Evolutionary conservation across 1,140 invertebrate genomes (phyloP), one percentile per base, ranked within the genome.

Genomic region (Contarinia nasturtii): DNA sequence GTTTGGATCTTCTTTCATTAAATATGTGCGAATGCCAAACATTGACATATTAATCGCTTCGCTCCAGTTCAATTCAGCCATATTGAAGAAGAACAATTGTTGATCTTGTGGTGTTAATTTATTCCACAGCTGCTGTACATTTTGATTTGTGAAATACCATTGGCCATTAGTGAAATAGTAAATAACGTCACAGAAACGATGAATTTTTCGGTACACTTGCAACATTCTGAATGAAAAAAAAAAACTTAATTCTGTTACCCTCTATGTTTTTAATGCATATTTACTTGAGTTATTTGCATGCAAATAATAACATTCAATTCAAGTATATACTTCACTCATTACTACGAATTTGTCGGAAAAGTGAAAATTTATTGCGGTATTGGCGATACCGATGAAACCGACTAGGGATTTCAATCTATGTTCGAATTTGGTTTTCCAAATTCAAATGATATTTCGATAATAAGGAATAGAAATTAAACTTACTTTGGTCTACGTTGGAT

Each of bases 61-160:
- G 1, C 66, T 58, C 81, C 82, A 86, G 47, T 79, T 67, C 48
- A 86, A 60, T 11, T 73, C 65, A 0, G 64, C 64, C 52, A 88
- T 74, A 54, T 79, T 77, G 55, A 83, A 83, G 17, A 69, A 67
- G 56, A 86, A 88, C 4, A 77, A 57, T 2, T 67, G 59, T 50
- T 70, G 66, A 56, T 90, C 86, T 27, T 69, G 59, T 0, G 56
- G 57, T 4, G 73, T 66, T 38, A 90, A 56, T 18, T 71, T 72
- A 1, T 60, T 55, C 55, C 75, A 69, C 45, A 92, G 61, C n/a
- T 57, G 57, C 33, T 74, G 63, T 0, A 75, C 65, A 56, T 86
- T 86, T 1, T 71, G 63, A 52, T 80, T 80, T 17, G 70, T 60
- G 53, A 87, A 86, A 33, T 71, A 69, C 75, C 83, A 88, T 52